Evolutionary conservation across 2,888 invertebrate genomes (phyloP).

Genomic region (Netelia fuscicornis): DNA sequence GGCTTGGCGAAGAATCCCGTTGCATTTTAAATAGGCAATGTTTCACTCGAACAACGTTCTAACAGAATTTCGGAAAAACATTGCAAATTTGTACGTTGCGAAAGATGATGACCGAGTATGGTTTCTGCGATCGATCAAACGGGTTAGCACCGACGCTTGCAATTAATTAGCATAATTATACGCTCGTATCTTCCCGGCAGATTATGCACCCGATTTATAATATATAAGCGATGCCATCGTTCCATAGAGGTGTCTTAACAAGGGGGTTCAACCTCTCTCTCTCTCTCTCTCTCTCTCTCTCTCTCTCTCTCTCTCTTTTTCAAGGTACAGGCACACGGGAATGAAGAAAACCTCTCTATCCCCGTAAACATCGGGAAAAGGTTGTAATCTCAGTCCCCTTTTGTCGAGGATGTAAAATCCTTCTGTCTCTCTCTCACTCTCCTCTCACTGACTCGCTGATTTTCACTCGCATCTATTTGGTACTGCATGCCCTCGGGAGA

Average conservation of each 20-base stretch:
- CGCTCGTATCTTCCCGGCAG: slow-evolving; percentile 44
- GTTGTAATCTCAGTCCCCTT: slow-evolving; percentile 64
- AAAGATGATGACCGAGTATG: too few relatives aligned
- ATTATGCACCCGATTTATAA: slow-evolving; percentile 38
- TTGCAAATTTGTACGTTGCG: neutral
- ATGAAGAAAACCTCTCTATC: slow-evolving; percentile 65
- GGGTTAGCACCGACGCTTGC: slow-evolving; percentile 8
- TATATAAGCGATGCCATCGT: slow-evolving; percentile 22
- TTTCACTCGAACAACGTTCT: slow-evolving; percentile 43
- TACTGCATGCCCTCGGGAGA: slow-evolving; percentile 32
- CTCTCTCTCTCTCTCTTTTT: neutral
- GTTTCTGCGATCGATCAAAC: neutral
- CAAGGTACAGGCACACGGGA: neutral
- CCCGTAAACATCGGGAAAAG: slow-evolving; percentile 67
- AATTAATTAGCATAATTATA: slow-evolving; percentile 66
- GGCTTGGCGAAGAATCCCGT: slow-evolving; percentile 45
- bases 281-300: neutral
- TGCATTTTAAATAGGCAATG: slow-evolving; percentile 71
- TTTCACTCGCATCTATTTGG: neutral
- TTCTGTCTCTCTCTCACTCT: neutral
- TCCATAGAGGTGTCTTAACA: slow-evolving; percentile 30
- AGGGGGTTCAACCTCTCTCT: neutral
- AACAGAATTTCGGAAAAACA: neutral
- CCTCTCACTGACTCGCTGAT: neutral
- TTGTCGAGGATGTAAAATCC: slow-evolving; percentile 45